These are phyloP conservation scores for Babyrousa celebensis DNA, from an alignment of 2,797 vertebrate genomes.

Conservation along the genomic window DNA sequence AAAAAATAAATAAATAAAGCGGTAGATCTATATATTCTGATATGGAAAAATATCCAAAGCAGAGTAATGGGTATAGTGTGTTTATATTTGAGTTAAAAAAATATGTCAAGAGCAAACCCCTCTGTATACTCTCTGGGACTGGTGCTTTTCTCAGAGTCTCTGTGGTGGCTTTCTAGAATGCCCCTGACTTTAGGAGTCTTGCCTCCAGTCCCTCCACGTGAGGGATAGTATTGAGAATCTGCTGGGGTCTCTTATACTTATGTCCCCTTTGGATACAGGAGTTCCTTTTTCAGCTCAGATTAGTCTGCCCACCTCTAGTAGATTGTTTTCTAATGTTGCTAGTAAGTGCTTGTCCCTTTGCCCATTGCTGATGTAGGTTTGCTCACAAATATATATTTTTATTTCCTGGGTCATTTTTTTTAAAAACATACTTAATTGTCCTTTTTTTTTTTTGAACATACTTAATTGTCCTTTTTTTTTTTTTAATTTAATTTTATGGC, in stretches of 20 bases:
- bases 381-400: not conserved
- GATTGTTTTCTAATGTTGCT: not conserved
- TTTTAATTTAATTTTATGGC: too few relatives aligned
- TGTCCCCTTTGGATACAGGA: not conserved
- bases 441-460: too few relatives aligned
- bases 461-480: too few relatives aligned
- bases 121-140: not conserved
- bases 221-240: not conserved
- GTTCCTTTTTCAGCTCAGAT: not conserved
- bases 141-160: not conserved
- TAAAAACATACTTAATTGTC: too few relatives aligned
- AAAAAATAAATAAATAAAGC: not conserved
- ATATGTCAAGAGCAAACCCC: not conserved
- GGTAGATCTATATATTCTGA: not conserved
- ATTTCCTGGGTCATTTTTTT: not conserved
- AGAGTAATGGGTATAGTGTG: not conserved
- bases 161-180: not conserved
- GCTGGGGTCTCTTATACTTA: not conserved
- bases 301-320: not conserved
- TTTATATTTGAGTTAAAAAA: conserved; percentile 3
- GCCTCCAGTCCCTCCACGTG: not conserved
- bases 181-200: not conserved
- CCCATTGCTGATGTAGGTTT: not conserved
- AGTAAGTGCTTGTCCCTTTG: not conserved
- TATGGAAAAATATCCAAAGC: not conserved